phyloP scores from a whole-genome alignment of 2,888 invertebrate genomes.

The Lymantria monacha region DNA sequence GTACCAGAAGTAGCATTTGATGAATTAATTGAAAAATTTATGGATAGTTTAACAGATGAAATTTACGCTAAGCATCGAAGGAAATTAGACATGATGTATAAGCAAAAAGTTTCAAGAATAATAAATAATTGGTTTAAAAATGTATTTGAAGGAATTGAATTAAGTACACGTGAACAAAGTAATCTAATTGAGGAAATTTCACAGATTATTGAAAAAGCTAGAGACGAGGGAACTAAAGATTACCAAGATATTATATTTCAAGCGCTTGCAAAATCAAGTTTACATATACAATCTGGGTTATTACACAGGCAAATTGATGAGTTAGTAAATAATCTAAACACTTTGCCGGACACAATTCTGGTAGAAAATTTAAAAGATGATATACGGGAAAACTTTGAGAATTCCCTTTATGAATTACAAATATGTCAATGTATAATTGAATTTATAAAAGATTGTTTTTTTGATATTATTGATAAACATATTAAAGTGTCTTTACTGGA shows the following conservation, averaged over 20 bases:
- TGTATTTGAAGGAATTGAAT: conserved; percentile 9
- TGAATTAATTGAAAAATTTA: conserved; percentile 13
- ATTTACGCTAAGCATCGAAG: conserved; percentile 4
- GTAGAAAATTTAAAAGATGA: conserved; percentile 7
- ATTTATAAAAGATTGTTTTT: neutral
- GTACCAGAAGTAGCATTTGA: conserved; percentile 5
- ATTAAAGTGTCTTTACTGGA: neutral
- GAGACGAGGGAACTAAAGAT: conserved; percentile 2
- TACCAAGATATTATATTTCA: conserved; percentile 9
- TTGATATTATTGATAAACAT: neutral
- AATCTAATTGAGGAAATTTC: conserved; percentile 9
- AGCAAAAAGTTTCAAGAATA: conserved; percentile 16
- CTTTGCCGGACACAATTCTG: neutral
- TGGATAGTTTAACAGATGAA: conserved; percentile 9
- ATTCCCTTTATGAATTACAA: neutral
- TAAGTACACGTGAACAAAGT: conserved; percentile 5
- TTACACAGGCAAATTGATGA: conserved; percentile 9
- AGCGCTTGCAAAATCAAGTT: conserved; percentile 1
- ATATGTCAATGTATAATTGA: neutral
- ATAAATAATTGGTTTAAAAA: conserved; percentile 32
- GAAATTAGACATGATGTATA: conserved; percentile 12
- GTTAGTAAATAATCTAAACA: conserved; percentile 1
- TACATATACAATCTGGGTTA: conserved; percentile 3
- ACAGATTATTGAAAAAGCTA: conserved; percentile 3
- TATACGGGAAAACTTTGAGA: conserved; percentile 4